These are phyloP conservation scores for Sebastes aleutianus DNA, from an alignment of 2,797 vertebrate genomes.

Conservation along the genomic window DNA sequence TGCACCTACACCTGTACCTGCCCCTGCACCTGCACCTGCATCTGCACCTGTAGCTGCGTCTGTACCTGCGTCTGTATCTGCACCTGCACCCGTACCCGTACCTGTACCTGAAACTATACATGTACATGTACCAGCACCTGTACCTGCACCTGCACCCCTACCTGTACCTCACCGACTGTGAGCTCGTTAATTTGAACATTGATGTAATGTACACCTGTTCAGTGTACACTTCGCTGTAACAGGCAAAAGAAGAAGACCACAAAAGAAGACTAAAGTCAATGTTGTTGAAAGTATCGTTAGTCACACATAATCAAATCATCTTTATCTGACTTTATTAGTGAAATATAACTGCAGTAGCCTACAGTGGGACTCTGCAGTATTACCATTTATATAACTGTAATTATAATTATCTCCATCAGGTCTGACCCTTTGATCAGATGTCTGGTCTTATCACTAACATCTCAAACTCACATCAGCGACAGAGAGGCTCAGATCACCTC, in stretches of 20 bases:
- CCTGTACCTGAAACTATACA: too few relatives aligned
- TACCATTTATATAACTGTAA: neutral
- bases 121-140: too few relatives aligned
- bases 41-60: fast-evolving
- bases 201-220: too few relatives aligned
- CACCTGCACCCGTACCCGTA: too few relatives aligned
- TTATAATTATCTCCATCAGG: neutral
- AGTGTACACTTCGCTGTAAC: too few relatives aligned
- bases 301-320: neutral
- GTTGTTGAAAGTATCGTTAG: neutral
- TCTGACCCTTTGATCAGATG: neutral
- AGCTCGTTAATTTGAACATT: too few relatives aligned
- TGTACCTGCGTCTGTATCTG: too few relatives aligned
- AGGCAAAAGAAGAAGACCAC: too few relatives aligned
- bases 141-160: too few relatives aligned
- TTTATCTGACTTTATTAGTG: neutral
- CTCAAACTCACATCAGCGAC: neutral
- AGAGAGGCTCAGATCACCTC: constrained; percentile 9
- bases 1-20: too few relatives aligned
- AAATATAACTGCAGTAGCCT: neutral
- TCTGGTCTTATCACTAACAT: neutral
- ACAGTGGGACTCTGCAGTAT: neutral
- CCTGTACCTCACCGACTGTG: too few relatives aligned
- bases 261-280: neutral
- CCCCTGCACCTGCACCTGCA: too few relatives aligned